These are phyloP conservation scores for Lepidochrysops patricia DNA, from an alignment of 2,888 invertebrate species.

Conservation along the genomic window DNA sequence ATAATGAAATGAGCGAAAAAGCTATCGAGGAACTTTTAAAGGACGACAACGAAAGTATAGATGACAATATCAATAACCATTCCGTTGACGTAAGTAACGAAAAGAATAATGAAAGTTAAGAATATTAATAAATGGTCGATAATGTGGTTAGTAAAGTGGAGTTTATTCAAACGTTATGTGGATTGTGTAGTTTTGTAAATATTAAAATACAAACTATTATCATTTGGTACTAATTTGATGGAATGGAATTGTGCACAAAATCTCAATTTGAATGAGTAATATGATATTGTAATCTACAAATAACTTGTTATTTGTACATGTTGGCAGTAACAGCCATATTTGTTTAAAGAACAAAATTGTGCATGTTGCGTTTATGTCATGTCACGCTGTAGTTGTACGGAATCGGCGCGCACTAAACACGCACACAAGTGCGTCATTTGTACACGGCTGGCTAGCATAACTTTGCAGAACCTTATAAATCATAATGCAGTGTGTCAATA, in stretches of 20 bases:
- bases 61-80: constrained; percentile 17
- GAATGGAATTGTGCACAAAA: constrained; percentile 7
- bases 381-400: too few species aligned
- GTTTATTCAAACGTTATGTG: neutral
- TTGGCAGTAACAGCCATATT: neutral
- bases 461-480: too few species aligned
- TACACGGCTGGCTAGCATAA: too few species aligned
- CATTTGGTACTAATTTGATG: neutral
- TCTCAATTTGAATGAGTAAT: neutral
- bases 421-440: too few species aligned
- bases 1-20: constrained; percentile 51
- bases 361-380: too few species aligned
- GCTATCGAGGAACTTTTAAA: constrained; percentile 50
- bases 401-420: too few species aligned
- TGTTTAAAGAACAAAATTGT: neutral
- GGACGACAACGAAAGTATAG: constrained; percentile 36
- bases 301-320: too few species aligned
- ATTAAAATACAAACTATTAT: neutral
- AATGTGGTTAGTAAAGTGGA: neutral
- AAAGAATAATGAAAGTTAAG: constrained; percentile 11
- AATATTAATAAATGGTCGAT: neutral
- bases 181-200: constrained; percentile 1
- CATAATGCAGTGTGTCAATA: too few species aligned
- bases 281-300: neutral
- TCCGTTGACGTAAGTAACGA: constrained; percentile 18